Evolutionary conservation across 53 echinoderm and acorn worm species (phyloP).

Genomic region (Temnopleurus reevesii): DNA sequence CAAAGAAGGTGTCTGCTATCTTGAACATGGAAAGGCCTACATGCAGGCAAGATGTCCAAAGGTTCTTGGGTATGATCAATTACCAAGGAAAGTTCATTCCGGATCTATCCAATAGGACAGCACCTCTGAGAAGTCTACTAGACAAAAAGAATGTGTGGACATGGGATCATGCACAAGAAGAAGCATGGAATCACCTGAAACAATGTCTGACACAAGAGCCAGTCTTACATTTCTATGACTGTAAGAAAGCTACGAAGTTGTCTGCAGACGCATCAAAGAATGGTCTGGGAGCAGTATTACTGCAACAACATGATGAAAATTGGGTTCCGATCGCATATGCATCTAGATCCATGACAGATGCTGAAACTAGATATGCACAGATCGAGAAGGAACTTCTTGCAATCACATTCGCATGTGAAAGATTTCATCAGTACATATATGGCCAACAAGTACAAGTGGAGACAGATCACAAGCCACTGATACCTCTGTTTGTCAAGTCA

Average conservation of each 20-base stretch:
- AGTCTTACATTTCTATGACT: conserved; percentile 61
- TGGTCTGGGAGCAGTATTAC: conserved; percentile 59
- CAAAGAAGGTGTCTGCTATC: no score
- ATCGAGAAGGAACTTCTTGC: conserved; percentile 71
- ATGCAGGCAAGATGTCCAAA: conserved; percentile 40
- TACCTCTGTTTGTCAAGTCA: conserved; percentile 51
- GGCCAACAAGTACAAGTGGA: conserved; percentile 61
- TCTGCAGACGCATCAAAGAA: conserved; percentile 62
- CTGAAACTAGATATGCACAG: conserved; percentile 68
- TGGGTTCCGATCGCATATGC: conserved; percentile 69
- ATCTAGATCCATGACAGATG: conserved; percentile 57
- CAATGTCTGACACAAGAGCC: conserved; percentile 1
- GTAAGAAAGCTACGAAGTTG: conserved; percentile 54
- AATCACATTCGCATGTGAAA: conserved; percentile 63
- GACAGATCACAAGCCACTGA: conserved; percentile 68
- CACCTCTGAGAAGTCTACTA: conserved; percentile 45
- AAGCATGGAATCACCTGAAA: conserved; percentile 55
- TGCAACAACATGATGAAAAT: conserved; percentile 22
- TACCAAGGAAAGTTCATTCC: conserved; percentile 57
- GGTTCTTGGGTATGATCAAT: conserved; percentile 63
- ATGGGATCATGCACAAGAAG: conserved; percentile 63
- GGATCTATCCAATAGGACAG: conserved; percentile 50
- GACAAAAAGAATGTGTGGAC: conserved; percentile 59
- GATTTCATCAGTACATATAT: conserved; percentile 54
- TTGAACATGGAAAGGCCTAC: conserved; percentile 56